These are phyloP conservation scores for Eupithecia subfuscata DNA, from an alignment of 2,888 invertebrate genomes.

Conservation along the genomic window DNA sequence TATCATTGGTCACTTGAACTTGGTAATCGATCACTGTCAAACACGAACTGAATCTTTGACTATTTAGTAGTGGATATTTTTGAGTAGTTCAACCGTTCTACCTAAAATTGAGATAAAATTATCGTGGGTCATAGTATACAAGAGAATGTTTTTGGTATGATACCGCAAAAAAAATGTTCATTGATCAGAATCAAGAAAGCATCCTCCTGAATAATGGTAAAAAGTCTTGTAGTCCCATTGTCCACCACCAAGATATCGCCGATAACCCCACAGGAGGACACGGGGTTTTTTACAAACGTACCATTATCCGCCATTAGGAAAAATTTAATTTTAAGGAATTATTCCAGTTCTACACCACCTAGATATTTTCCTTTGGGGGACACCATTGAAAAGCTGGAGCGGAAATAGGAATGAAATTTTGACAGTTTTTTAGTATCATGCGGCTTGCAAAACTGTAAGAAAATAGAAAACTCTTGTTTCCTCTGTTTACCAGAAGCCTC, in stretches of 20 bases:
- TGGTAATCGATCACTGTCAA: slow-evolving; percentile 24
- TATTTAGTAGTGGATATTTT: neutral
- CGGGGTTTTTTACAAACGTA: no score
- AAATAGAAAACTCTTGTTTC: neutral
- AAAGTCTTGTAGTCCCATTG: no score
- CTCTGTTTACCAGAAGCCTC: neutral
- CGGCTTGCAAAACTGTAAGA: neutral
- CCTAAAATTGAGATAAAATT: neutral
- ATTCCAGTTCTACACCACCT: neutral
- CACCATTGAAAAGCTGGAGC: neutral
- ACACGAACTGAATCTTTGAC: neutral
- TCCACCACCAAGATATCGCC: no score
- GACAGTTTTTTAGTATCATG: no score
- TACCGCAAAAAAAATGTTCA: neutral
- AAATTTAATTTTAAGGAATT: neutral
- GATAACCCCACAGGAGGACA: neutral
- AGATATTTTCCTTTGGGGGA: neutral
- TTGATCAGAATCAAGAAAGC: neutral
- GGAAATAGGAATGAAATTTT: no score
- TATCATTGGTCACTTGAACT: slow-evolving; percentile 10
- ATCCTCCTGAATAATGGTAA: neutral
- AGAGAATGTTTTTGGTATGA: neutral
- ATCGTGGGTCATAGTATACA: neutral
- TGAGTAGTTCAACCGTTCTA: neutral
- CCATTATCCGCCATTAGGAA: no score